Percentiles rank a stretch among this genome's conserved stretches.
Evolutionary conservation across 1,140 invertebrate genomes (phyloP).

Genomic region (Pomacea maculata): DNA sequence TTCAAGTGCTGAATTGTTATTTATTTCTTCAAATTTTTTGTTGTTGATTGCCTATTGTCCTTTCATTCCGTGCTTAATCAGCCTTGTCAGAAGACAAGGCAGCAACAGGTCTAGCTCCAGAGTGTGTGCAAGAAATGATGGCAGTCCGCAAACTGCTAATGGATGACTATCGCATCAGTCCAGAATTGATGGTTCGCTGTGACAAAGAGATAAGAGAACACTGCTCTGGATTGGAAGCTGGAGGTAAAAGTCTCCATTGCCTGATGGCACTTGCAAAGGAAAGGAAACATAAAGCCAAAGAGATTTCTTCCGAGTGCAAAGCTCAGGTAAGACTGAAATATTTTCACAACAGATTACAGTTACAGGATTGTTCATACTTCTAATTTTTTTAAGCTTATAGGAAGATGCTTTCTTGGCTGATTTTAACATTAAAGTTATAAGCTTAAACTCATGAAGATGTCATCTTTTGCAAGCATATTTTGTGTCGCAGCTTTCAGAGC

Average conservation of each 20-base stretch:
- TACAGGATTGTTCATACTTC: not conserved
- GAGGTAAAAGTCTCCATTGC: conserved; percentile 93
- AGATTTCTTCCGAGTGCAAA: conserved; percentile 37
- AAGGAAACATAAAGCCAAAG: not conserved
- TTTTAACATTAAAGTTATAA: not conserved
- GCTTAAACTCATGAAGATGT: no score
- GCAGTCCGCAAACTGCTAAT: conserved; percentile 90
- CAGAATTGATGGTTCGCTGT: conserved; percentile 90
- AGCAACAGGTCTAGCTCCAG: conserved; percentile 67
- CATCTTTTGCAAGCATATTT: not conserved
- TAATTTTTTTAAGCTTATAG: not conserved
- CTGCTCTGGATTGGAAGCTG: conserved; percentile 73
- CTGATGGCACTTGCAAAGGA: conserved; percentile 85
- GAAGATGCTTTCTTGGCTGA: no score
- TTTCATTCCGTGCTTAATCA: not conserved
- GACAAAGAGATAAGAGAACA: conserved; percentile 76
- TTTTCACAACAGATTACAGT: not conserved
- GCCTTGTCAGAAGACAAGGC: conserved; percentile 68
- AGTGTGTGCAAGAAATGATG: conserved; percentile 85
- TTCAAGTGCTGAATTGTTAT: no score
- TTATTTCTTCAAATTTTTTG: no score
- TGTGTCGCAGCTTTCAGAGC: conserved; percentile 75
- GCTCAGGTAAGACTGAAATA: conserved; percentile 33
- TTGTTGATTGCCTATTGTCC: no score
- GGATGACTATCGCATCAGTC: conserved; percentile 91